Base-by-base conservation (phyloP, 2,113 vertebrate species). In the Dissostichus mawsoni region DNA sequence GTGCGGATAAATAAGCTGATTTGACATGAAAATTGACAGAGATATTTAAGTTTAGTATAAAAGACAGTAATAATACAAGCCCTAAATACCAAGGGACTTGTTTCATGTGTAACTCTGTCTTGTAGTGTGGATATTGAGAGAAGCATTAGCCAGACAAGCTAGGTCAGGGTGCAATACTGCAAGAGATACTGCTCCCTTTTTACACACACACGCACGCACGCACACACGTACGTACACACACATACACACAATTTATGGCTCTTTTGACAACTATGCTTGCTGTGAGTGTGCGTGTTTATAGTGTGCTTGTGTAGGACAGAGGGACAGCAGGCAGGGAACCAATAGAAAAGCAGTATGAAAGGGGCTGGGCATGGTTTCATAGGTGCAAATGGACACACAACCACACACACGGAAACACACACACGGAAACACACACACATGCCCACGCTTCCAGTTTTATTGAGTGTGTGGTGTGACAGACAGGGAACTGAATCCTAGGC, bases 111-210 rank as follows among this genome's bases (percentile, higher is more conserved):
- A 51, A 13, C n/a, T 29, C 29, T 29, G 29, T 29, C 29, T 29
- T 29, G 29, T 29, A 4, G 29, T 29, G 29, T 29, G 29, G 29
- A 29, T 29, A 29, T 29, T 52, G 83, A 73, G 78, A 67, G 57
- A 75, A 47, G 74, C 62, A 72, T 86, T 86, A 76, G 73, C 66
- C 47, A 80, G 79, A 87, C 81, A 72, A 78, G 76, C 55, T 69
- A 12, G 68, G 81, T 80, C 76, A 78, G 74, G 8, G 66, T 80
- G 79, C 74, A 77, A 80, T 80, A 73, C 74, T 74, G 63, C 57
- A 75, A 67, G 48, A 69, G 66, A 80, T 73, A 81, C 56, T 57
- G 78, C 75, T 74, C 74, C 58, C 25, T 81, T 47, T 65, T 73
- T 66, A 59, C 56, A 47, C 74, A 70, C 76, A 69, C 50, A 11